Evolutionary conservation across 1,140 invertebrate genomes (phyloP), one percentile per base, ranked within the genome.

Genomic region (Atta colombica): DNA sequence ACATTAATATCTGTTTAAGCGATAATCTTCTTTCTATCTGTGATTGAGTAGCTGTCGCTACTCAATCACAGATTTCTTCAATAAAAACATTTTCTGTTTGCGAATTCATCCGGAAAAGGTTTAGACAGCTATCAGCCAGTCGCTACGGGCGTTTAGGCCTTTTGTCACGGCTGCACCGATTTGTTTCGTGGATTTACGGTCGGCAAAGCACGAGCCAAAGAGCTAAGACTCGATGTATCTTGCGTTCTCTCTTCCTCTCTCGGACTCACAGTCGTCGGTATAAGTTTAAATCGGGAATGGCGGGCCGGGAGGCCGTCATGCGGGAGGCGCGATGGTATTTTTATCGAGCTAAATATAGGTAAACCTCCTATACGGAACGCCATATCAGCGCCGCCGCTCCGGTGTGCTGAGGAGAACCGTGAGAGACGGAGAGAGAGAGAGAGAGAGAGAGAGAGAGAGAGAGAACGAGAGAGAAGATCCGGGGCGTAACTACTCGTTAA

Each of bases 321-420:
- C 94, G 94, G 94, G 94, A 95, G 94, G 93, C 93, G 87, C 91
- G 92, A 94, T 93, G 93, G 89, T 95, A 95, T 95, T 95, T 95
- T 95, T 95, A 95, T 95, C 94, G 91, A 75, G 90, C 92, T 95
- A 95, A 95, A 95, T 94, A 94, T 95, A 95, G 91, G 88, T 88
- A 92, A 93, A 94, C 92, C 93, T 93, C 92, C 92, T 92, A 90
- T 92, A 92, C 91, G 89, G 84, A 93, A 92, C 92, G 92, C 91
- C 92, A 91, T 92, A 92, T 92, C 92, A 82, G 84, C 72, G 71
- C 39, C 28, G 69, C 77, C 31, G 69, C 65, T 66, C 28, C 71
- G 74, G 49, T 84, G 86, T 60, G 55, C 65, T 49, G 68, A 75
- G 18, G 61, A 74, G 88, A 88, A 58, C 60, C 77, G n/a, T 68